phyloP scores from a whole-genome alignment of 2,113 vertebrate genomes.

The Tachysurus fulvidraco region DNA sequence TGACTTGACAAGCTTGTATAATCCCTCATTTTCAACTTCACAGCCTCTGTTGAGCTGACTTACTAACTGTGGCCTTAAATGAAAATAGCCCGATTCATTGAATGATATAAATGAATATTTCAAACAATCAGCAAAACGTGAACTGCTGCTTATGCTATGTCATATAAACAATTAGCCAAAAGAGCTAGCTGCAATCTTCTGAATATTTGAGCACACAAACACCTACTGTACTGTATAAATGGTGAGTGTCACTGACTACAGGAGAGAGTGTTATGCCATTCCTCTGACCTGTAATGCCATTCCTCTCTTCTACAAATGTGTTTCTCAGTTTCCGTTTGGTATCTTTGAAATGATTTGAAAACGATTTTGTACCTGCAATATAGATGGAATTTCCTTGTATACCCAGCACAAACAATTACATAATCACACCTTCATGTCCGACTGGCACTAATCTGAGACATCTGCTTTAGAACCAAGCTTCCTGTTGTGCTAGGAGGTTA shows the following conservation, averaged over 20 bases:
- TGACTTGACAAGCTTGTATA: not conserved
- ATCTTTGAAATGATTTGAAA: too few relatives aligned
- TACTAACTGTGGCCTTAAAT: not conserved
- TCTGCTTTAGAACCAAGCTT: not conserved
- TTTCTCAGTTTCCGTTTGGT: not conserved
- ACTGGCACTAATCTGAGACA: slow-evolving; percentile 9
- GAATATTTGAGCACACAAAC: not conserved
- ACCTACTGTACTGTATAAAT: not conserved
- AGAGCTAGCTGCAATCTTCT: not conserved
- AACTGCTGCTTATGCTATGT: not conserved
- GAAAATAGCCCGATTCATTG: not conserved
- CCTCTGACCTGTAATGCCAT: not conserved
- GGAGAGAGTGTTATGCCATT: not conserved
- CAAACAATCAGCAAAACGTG: not conserved
- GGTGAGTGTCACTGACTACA: too few relatives aligned
- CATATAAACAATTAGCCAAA: not conserved
- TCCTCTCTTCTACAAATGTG: not conserved
- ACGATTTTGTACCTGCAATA: too few relatives aligned
- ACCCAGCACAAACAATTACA: slow-evolving; percentile 12
- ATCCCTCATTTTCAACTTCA: not conserved
- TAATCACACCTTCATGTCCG: not conserved
- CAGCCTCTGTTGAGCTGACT: not conserved
- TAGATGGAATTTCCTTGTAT: not conserved
- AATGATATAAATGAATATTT: not conserved
- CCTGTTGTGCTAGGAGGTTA: slow-evolving; percentile 13